Evolutionary conservation across 2,113 vertebrate genomes (phyloP), one percentile per base, ranked within the genome.

Genomic region (Pteropus alecto): DNA sequence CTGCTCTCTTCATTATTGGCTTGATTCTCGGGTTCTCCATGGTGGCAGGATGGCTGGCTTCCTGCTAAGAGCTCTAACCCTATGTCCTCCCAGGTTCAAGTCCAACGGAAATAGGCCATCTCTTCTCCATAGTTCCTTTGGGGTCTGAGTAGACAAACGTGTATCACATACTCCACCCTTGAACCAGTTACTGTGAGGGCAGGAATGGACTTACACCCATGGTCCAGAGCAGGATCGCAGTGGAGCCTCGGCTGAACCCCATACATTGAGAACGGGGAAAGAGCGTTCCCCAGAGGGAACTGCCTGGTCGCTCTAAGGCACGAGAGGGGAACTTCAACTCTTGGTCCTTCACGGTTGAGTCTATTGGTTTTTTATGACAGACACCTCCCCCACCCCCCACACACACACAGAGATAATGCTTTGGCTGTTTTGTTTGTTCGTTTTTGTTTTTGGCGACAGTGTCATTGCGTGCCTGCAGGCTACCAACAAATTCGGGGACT

Each of bases 371-470:
- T 61, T 85, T 76, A 56, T 85, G 43, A 14, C 13, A 41, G 33
- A 35, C 48, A 3, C 48, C 48, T 13, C 46, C 46, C 12, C 46
- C 7, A 1, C 46, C 46, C 46, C 46, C 11, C 46, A 46, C 0
- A 13, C 14, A 61, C 54, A 21, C 5, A 5, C 4, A 77, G 38
- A 35, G 58, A n/a, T 2, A 10, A 48, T 2, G 6, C 54, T 43
- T n/a, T 8, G 28, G 28, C 63, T 35, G 15, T 21, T 65, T 28
- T 28, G 14, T 51, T 51, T 51, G 48, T 51, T 51, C 16, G 51
- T 4, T 51, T 51, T 46, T 35, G 24, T 21, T 63, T 46, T n/a
- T 2, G 2, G n/a, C 33, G 58, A 12, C 15, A 0, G 3, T 1
- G 15, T 79, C 13, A 7, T 38, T 43, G 38, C 7, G 4, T 26